These are phyloP conservation scores for Ectobius pallidus DNA, from an alignment of 2,888 invertebrate species.

Conservation along the genomic window DNA sequence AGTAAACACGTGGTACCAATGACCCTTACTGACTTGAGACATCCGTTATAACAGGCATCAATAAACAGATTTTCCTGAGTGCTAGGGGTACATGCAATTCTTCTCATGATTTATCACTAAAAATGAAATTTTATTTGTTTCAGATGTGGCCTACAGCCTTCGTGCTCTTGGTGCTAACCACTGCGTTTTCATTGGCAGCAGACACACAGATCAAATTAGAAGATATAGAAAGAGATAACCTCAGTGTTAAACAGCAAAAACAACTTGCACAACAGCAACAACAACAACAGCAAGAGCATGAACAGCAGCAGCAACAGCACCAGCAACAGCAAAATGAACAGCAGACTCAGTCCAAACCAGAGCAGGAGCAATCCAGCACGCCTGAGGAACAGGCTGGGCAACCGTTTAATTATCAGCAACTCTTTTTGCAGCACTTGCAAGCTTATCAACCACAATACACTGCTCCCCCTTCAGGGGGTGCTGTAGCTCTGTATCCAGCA, in stretches of 20 bases:
- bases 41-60: no score
- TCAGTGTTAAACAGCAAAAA: constrained; percentile 59
- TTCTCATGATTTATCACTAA: no score
- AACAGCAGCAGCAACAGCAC: constrained; percentile 30
- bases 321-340: constrained; percentile 34
- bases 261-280: constrained; percentile 46
- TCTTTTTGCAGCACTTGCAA: constrained; percentile 36
- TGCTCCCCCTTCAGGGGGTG: constrained; percentile 39
- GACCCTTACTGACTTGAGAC: no score
- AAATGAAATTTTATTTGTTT: no score
- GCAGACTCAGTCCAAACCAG: not conserved
- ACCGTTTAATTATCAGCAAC: constrained; percentile 4
- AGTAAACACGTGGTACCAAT: no score
- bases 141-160: no score
- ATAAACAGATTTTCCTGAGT: no score
- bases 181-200: no score
- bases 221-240: constrained; percentile 75
- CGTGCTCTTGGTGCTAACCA: no score
- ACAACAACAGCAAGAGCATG: constrained; percentile 1
- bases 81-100: no score
- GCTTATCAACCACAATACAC: constrained; percentile 46
- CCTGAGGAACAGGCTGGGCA: constrained; percentile 29
- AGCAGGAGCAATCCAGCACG: not conserved
- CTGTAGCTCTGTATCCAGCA: constrained; percentile 41
- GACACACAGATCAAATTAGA: constrained; percentile 73